Conservation (phyloP, 2,888 invertebrate species). For the Drosophila mimetica region DNA sequence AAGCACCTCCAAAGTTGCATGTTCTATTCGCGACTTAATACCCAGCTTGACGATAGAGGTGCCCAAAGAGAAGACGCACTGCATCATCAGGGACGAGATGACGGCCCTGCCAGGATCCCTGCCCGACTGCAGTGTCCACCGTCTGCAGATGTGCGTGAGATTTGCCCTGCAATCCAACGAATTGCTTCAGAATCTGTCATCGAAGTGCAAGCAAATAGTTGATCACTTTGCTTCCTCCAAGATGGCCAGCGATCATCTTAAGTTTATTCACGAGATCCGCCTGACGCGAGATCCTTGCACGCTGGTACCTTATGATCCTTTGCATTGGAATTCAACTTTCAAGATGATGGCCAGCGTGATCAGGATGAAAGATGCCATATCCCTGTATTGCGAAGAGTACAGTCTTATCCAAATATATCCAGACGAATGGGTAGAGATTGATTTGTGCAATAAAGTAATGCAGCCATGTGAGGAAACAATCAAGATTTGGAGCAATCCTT, state of each 20-base stretch:
- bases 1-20: constrained; percentile 15
- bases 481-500: constrained; percentile 50
- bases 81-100: constrained; percentile 51
- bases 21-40: constrained; percentile 33
- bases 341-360: constrained; percentile 41
- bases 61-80: constrained; percentile 47
- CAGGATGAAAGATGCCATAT: constrained; percentile 54
- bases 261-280: constrained; percentile 53
- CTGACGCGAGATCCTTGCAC: constrained; percentile 30
- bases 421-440: constrained; percentile 63
- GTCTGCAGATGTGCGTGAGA: constrained; percentile 51
- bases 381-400: constrained; percentile 54
- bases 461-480: constrained; percentile 65
- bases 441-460: constrained; percentile 57
- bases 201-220: constrained; percentile 53
- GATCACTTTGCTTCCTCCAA: constrained; percentile 50
- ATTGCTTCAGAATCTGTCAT: constrained; percentile 40
- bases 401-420: constrained; percentile 56
- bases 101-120: constrained; percentile 19
- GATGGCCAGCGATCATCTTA: constrained; percentile 47
- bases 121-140: constrained; percentile 46
- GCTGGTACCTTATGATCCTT: constrained; percentile 6
- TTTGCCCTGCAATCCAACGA: constrained; percentile 54
- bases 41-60: constrained; percentile 35
- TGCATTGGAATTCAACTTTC: constrained; percentile 51